A percentile compares a stretch with the other conserved stretches of the same genome.
Evolutionary conservation across 2,888 invertebrate genomes (phyloP).

Genomic region (Lamellibrachia satsuma): DNA sequence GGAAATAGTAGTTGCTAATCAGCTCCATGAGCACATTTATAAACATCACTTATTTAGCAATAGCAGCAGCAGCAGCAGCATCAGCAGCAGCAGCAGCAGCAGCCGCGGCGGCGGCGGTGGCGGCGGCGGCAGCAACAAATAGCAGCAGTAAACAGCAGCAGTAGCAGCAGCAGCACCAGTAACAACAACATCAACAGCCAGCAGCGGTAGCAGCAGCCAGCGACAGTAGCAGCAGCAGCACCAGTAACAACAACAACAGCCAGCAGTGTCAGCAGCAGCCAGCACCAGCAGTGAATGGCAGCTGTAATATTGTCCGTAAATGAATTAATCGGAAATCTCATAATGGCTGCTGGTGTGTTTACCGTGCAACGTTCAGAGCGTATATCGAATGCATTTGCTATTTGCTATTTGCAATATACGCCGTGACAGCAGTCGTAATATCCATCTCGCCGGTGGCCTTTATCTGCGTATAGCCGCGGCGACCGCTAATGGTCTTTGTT

Average conservation of each 20-base stretch:
- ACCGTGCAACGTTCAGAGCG: neutral
- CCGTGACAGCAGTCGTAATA: neutral
- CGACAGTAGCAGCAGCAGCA: neutral
- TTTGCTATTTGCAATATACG: conserved; percentile 3
- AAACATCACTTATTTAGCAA: no score
- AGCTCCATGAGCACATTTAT: no score
- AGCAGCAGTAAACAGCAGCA: no score
- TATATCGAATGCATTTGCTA: neutral
- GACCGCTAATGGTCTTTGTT: neutral
- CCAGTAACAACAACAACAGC: no score
- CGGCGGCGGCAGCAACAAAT: no score
- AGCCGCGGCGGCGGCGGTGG: no score
- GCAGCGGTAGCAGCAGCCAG: neutral
- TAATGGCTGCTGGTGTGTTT: neutral
- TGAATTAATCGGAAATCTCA: neutral
- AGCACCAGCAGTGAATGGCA: neutral
- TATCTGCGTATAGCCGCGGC: neutral
- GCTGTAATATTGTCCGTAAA: neutral
- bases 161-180: no score
- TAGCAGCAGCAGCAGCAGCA: no score
- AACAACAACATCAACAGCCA: no score
- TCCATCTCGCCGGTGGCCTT: neutral
- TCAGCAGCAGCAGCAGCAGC: no score
- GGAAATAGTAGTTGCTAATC: no score
- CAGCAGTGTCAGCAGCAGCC: neutral